Conservation (phyloP, 2,888 invertebrate species). For the Agrotis exclamationis region DNA sequence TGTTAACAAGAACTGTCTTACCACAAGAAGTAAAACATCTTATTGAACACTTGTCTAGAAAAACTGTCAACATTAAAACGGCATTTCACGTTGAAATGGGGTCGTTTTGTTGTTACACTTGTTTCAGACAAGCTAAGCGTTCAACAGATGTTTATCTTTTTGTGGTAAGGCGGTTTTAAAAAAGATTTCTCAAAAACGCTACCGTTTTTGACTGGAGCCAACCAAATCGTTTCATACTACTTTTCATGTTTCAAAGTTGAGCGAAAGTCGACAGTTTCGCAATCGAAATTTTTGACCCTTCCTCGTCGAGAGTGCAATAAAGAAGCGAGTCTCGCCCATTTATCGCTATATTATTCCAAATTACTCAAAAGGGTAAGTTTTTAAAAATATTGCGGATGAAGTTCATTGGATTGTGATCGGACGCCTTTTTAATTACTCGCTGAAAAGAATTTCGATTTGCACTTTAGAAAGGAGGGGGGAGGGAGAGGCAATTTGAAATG, state of each 20-base stretch:
- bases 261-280: slow-evolving; percentile 64
- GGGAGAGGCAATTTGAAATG: no score
- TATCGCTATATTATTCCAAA: slow-evolving; percentile 49
- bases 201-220: not conserved
- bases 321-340: slow-evolving; percentile 43
- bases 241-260: slow-evolving; percentile 48
- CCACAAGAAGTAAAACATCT: no score
- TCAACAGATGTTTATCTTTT: no score
- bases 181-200: slow-evolving; percentile 23
- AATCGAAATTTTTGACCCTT: slow-evolving; percentile 65
- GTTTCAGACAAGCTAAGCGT: no score
- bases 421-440: slow-evolving; percentile 15
- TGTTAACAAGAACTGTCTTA: no score
- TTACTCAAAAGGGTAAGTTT: slow-evolving; percentile 25
- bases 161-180: no score
- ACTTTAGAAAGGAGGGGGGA: slow-evolving; percentile 5
- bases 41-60: no score
- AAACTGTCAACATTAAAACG: no score
- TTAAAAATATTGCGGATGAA: slow-evolving; percentile 37
- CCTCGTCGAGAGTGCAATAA: slow-evolving; percentile 42
- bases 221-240: slow-evolving; percentile 42
- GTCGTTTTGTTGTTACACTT: no score
- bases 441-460: not conserved
- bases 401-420: not conserved
- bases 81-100: no score